Conservation (phyloP, 2,888 invertebrate species). For the Oscheius sp. region DNA sequence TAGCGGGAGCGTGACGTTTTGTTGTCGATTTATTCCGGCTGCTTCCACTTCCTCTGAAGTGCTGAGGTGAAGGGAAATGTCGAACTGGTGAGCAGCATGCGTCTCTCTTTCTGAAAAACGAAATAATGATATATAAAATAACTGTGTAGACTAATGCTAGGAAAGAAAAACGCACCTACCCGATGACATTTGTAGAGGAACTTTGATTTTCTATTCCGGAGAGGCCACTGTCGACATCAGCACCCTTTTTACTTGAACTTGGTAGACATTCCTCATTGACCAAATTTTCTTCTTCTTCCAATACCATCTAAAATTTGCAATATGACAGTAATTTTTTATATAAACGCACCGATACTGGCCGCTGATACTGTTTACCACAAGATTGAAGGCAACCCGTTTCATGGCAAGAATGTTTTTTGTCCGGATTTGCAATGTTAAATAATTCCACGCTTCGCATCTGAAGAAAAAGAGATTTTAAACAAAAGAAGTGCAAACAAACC, state of each 20-base stretch:
- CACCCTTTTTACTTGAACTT: neutral
- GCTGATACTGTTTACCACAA: slow-evolving; percentile 6
- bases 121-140: neutral
- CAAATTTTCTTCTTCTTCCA: slow-evolving; percentile 39
- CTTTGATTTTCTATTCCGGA: slow-evolving; percentile 44
- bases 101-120: slow-evolving; percentile 45
- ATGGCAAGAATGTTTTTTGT: slow-evolving; percentile 27
- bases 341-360: slow-evolving; percentile 31
- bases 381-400: neutral
- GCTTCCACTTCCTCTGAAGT: neutral
- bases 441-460: slow-evolving; percentile 48
- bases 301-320: slow-evolving; percentile 21
- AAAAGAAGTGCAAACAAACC: slow-evolving; percentile 33
- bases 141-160: no score
- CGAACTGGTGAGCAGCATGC: slow-evolving; percentile 69
- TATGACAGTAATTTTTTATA: neutral
- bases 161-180: slow-evolving; percentile 30
- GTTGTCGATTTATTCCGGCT: slow-evolving; percentile 23
- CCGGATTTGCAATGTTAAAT: slow-evolving; percentile 44
- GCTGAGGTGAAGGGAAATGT: slow-evolving; percentile 30
- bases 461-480: neutral
- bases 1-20: slow-evolving; percentile 20
- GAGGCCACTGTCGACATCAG: slow-evolving; percentile 49
- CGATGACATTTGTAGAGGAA: neutral
- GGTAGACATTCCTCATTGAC: neutral